Evolutionary conservation across 2,113 vertebrate genomes (phyloP).

Genomic region (Lepus timidus): DNA sequence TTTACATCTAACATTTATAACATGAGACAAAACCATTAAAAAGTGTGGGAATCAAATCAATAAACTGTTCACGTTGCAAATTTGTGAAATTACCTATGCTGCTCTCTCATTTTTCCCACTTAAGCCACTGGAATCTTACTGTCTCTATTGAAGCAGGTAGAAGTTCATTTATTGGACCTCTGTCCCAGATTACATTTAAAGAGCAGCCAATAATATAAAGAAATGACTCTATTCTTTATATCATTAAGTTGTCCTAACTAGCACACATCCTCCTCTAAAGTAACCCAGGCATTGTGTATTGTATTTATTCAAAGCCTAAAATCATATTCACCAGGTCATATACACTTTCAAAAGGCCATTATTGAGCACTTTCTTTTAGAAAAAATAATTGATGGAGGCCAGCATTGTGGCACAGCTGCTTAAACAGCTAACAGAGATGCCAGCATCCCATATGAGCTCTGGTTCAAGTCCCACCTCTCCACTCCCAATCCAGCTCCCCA

Average conservation of each 20-base stretch:
- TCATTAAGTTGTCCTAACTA: not conserved
- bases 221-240: not conserved
- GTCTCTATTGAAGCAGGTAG: not conserved
- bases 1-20: not conserved
- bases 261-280: not conserved
- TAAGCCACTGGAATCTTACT: not conserved
- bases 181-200: not conserved
- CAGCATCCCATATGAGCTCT: too few relatives aligned
- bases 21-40: not conserved
- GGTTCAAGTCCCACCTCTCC: too few relatives aligned
- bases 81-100: not conserved
- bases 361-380: not conserved
- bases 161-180: not conserved
- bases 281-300: not conserved
- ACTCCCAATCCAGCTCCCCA: too few relatives aligned
- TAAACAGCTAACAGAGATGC: too few relatives aligned
- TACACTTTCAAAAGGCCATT: not conserved
- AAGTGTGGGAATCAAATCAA: not conserved
- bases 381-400: not conserved
- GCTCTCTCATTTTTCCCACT: not conserved
- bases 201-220: not conserved
- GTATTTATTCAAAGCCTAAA: slow-evolving; percentile 35
- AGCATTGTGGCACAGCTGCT: too few relatives aligned
- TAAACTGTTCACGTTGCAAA: not conserved
- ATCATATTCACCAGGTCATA: not conserved